Evolutionary conservation across 2,888 invertebrate genomes (phyloP), one percentile per base, ranked within the genome.

Genomic region (Melangyna quadrimaculata): DNA sequence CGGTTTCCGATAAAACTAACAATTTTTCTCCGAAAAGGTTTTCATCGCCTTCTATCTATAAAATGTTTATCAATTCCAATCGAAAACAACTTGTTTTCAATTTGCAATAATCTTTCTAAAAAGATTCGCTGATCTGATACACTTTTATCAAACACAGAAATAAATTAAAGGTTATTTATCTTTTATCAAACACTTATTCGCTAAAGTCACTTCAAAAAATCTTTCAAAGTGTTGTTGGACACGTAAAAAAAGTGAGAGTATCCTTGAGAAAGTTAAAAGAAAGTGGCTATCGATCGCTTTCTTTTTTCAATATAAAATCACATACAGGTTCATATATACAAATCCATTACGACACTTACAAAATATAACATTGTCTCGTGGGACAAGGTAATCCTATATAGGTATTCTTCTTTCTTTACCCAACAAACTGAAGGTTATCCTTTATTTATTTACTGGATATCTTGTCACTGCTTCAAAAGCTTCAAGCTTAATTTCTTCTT

Each of bases 231-330:
- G 27, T 40, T 27, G 5, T 5, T 63, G 6, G n/a, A n/a, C n/a
- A n/a, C n/a, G n/a, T 8, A n/a, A 22, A 0, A 37, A 73, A 70
- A 72, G 59, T 61, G 67, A 69, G 59, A 78, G 59, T 69, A 69
- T 82, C 82, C 82, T 78, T 73, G 37, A 12, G 53, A 82, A 86
- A 78, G 78, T 69, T 37, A 55, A 40, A 72, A 63, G 72, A 80
- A 80, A 80, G 69, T 72, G 53, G 10, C 9, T 29, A 32, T n/a
- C 17, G 10, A 17, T 10, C 27, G 37, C 74, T 84, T 78, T 82
- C 82, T 48, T 61, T n/a, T 63, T 55, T 14, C 29, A n/a, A n/a
- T 40, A 24, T 48, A 27, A 3, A 40, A 40, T n/a, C 10, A n/a
- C 19, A 69, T 63, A 14, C 32, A 7, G 10, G 12, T 5, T 5